A percentile compares a stretch with the other conserved stretches of the same genome.
phyloP scores from a whole-genome alignment of 2,797 vertebrate species.

The Epinephelus awoara region DNA sequence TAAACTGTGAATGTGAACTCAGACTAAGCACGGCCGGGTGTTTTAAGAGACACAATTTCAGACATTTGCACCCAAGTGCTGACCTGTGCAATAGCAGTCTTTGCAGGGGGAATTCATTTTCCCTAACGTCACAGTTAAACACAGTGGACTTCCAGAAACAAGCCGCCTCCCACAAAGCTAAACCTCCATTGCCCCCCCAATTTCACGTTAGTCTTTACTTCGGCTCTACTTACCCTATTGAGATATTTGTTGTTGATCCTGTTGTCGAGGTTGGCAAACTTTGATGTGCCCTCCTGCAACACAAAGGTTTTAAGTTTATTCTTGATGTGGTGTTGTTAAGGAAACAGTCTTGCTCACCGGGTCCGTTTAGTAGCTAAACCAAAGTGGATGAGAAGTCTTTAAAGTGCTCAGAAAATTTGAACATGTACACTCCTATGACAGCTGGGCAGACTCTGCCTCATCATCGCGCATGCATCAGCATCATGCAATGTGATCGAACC shows the following conservation, averaged over 20 bases:
- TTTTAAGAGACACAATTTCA: background rate
- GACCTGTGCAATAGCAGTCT: background rate
- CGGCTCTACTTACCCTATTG: slow-evolving; percentile 73
- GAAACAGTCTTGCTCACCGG: background rate
- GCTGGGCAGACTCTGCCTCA: too few species aligned
- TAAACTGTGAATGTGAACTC: background rate
- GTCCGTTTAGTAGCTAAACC: background rate
- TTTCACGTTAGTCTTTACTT: background rate
- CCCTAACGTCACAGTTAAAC: background rate
- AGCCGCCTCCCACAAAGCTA: background rate
- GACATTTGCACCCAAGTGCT: background rate
- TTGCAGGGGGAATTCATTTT: background rate
- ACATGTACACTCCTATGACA: background rate
- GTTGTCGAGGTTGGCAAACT: slow-evolving; percentile 81
- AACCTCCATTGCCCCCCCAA: background rate
- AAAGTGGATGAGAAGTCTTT: background rate
- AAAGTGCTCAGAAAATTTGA: background rate
- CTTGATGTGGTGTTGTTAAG: background rate
- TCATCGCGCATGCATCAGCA: too few species aligned
- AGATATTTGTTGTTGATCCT: slow-evolving; percentile 80
- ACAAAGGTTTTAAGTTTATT: slow-evolving; percentile 17
- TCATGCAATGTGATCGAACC: too few species aligned
- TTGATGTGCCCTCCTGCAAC: slow-evolving; percentile 85
- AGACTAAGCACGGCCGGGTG: background rate
- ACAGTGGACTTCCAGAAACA: background rate